Evolutionary conservation across 2,113 vertebrate species (phyloP).

Genomic region (Lagopus leucura): DNA sequence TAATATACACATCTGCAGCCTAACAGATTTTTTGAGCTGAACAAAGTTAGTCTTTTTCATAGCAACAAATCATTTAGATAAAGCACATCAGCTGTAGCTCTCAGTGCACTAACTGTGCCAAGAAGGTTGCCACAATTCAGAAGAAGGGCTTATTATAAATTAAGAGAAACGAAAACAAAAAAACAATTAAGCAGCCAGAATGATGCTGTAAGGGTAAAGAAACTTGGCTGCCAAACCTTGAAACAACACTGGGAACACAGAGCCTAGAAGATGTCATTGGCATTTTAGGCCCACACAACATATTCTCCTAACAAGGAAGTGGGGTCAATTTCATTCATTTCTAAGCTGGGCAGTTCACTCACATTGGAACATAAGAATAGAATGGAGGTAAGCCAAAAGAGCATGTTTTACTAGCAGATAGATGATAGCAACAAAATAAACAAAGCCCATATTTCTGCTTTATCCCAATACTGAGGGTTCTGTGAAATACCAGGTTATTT

Average conservation of each 20-base stretch:
- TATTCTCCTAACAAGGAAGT: not conserved
- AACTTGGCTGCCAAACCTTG: not conserved
- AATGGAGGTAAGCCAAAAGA: not conserved
- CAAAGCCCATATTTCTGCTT: not conserved
- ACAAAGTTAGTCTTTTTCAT: not conserved
- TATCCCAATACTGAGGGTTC: not conserved
- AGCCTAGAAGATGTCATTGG: accelerated
- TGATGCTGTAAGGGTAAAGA: not conserved
- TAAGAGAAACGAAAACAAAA: not conserved
- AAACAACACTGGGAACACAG: not conserved
- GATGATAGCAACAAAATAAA: not conserved
- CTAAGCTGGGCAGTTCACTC: not conserved
- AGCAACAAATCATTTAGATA: not conserved
- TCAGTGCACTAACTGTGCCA: not conserved
- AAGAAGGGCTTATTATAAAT: not conserved
- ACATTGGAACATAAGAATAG: not conserved
- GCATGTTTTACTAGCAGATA: not conserved
- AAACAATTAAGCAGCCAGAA: not conserved
- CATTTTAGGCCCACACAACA: not conserved
- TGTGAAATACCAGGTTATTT: not conserved
- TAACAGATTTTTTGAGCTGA: not conserved
- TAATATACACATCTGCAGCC: not conserved
- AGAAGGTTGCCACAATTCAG: not conserved
- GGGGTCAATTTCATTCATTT: not conserved
- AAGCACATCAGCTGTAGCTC: not conserved